Percentiles rank a stretch among this genome's conserved stretches.
Evolutionary conservation across 2,797 vertebrate genomes (phyloP).

Genomic region (Paramormyrops hopkinsi): DNA sequence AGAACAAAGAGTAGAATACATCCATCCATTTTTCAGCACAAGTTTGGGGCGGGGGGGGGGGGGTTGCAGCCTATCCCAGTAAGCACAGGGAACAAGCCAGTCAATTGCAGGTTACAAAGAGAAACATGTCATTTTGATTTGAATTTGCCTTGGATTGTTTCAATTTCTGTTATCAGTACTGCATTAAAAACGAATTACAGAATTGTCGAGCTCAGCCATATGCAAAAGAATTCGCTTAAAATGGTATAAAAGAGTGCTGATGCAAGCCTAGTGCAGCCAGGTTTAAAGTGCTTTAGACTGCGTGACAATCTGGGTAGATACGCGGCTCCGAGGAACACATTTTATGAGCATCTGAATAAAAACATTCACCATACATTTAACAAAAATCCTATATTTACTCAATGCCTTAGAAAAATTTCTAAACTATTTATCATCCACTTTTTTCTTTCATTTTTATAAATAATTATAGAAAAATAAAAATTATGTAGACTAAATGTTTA

Average conservation of each 20-base stretch:
- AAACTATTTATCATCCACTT: neutral
- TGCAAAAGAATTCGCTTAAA: neutral
- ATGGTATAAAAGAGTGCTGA: neutral
- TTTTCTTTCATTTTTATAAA: neutral
- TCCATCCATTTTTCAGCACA: neutral
- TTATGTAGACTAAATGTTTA: neutral
- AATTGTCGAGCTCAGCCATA: neutral
- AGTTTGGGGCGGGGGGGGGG: neutral
- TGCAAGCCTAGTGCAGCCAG: neutral
- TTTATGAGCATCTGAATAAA: neutral
- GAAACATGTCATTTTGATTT: neutral
- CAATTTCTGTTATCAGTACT: neutral
- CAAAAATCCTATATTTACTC: neutral
- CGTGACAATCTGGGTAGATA: neutral
- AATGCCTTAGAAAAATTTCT: neutral
- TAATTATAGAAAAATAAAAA: neutral
- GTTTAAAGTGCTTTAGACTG: neutral
- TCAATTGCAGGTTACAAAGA: neutral
- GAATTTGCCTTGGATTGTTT: conserved; percentile 1
- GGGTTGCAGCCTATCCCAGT: neutral
- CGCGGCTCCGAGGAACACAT: neutral
- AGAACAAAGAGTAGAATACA: neutral
- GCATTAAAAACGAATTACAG: conserved; percentile 6
- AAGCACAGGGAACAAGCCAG: neutral
- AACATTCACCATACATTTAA: neutral